These are phyloP conservation scores for Gonocerus acuteangulatus DNA, from an alignment of 2,888 invertebrate species.

Conservation along the genomic window DNA sequence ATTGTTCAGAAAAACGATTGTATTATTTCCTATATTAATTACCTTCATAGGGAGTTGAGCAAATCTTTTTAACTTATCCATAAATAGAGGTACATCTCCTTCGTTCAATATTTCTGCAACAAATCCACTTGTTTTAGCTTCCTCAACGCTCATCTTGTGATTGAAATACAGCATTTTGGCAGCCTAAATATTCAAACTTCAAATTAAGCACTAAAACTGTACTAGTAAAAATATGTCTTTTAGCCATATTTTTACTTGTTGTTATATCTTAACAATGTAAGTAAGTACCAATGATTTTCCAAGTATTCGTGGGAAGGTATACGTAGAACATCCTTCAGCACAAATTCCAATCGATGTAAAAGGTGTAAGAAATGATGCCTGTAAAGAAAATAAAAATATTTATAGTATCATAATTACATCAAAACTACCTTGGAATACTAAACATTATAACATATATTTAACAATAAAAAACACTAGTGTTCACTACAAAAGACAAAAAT, in stretches of 20 bases:
- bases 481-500: no score
- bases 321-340: conserved; percentile 84
- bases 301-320: conserved; percentile 74
- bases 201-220: no score
- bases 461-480: conserved; percentile 25
- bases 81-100: conserved; percentile 52
- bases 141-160: conserved; percentile 66
- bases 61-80: conserved; percentile 51
- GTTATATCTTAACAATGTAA: no score
- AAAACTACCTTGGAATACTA: no score
- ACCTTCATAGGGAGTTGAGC: conserved; percentile 45
- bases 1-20: no score
- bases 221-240: no score
- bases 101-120: conserved; percentile 69
- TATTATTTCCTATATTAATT: no score
- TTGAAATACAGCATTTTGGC: conserved; percentile 56
- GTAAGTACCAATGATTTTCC: conserved; percentile 64
- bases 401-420: neutral
- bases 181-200: conserved; percentile 45
- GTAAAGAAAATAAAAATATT: conserved; percentile 39
- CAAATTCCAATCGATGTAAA: conserved; percentile 76
- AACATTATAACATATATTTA: no score
- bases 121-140: conserved; percentile 70
- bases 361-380: conserved; percentile 85
- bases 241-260: no score